phyloP scores from a whole-genome alignment of 2,113 vertebrate species.

The Azemiops feae region DNA sequence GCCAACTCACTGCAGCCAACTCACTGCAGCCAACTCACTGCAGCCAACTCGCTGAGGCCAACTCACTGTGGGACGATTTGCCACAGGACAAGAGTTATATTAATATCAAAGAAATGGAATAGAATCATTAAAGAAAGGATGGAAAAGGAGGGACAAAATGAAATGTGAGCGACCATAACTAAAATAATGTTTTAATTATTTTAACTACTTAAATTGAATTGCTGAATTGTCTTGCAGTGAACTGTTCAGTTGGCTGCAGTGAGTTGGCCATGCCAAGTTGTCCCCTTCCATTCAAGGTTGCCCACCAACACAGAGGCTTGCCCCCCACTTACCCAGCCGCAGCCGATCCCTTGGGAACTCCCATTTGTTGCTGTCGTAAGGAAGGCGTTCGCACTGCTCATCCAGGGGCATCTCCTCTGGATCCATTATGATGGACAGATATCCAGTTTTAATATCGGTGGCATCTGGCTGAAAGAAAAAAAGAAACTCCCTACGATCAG shows the following conservation, averaged over 20 bases:
- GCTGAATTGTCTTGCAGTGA: not conserved
- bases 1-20: not conserved
- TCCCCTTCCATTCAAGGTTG: rapidly evolving
- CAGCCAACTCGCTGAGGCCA: not conserved
- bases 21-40: not conserved
- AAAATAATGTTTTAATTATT: not conserved
- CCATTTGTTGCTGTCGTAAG: slow-evolving; percentile 92
- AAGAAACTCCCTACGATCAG: not conserved
- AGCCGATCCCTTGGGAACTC: slow-evolving; percentile 91
- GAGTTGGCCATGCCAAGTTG: not conserved
- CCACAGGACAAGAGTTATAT: not conserved
- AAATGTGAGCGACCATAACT: not conserved
- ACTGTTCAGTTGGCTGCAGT: not conserved
- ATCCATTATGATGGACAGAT: slow-evolving; percentile 93
- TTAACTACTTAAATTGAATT: not conserved
- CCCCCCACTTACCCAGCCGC: slow-evolving; percentile 71
- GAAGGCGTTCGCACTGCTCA: slow-evolving; percentile 88
- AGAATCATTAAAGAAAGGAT: too few species aligned
- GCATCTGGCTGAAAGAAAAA: slow-evolving; percentile 67
- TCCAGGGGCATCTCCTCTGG: slow-evolving; percentile 88
- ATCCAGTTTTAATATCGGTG: slow-evolving; percentile 87
- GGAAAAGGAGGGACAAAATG: not conserved
- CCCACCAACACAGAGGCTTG: rapidly evolving
- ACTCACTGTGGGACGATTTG: not conserved
- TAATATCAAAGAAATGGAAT: not conserved